A percentile compares a stretch with the other conserved stretches of the same genome.
Evolutionary conservation across 2,113 vertebrate species (phyloP).

Genomic region (Ageneiosus marmoratus): DNA sequence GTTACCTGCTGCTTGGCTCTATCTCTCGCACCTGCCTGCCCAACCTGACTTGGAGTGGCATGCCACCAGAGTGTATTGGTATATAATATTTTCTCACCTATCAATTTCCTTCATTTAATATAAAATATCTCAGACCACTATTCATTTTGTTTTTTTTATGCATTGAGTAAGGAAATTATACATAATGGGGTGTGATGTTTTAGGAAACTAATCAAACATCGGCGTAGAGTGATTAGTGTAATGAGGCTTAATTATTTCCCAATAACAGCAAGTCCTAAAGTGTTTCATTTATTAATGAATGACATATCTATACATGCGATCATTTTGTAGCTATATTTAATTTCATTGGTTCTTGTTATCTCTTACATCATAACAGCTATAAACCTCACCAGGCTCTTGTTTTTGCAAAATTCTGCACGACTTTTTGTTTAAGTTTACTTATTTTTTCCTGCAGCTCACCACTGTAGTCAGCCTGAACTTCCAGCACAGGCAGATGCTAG

Average conservation of each 20-base stretch:
- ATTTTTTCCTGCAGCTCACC: conserved; percentile 77
- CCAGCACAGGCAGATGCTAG: conserved; percentile 87
- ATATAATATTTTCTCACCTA: conserved; percentile 58
- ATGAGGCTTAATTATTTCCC: neutral
- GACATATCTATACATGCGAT: neutral
- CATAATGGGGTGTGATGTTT: neutral
- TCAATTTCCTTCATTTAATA: neutral
- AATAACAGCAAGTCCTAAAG: neutral
- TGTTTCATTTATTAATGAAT: neutral
- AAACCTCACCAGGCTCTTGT: neutral
- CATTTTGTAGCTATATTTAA: neutral
- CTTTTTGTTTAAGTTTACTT: neutral
- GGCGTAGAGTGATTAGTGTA: neutral
- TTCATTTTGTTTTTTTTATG: neutral
- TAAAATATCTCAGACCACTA: neutral
- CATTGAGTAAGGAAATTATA: neutral
- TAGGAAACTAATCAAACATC: neutral
- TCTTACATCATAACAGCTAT: neutral
- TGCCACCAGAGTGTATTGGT: conserved; percentile 92
- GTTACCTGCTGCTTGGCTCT: conserved; percentile 94
- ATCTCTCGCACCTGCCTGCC: conserved; percentile 93
- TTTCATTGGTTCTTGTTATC: neutral
- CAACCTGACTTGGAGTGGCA: conserved; percentile 95
- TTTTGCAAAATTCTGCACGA: neutral
- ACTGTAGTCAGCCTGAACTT: conserved; percentile 93